Evolutionary conservation across 2,113 vertebrate species (phyloP).

Genomic region (Lagenorhynchus albirostris): DNA sequence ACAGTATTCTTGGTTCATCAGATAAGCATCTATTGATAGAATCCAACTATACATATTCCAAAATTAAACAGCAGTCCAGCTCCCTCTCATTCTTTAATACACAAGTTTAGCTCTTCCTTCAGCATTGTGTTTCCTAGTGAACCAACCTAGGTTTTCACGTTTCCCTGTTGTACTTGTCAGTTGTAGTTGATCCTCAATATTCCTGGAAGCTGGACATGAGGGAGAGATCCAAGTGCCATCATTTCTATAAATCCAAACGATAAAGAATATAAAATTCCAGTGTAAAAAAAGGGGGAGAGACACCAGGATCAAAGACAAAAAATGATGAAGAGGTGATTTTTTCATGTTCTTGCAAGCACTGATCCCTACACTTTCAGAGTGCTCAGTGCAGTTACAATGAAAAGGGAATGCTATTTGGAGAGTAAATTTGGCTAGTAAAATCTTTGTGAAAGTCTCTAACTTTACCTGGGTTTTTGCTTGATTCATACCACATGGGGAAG

Average conservation of each 20-base stretch:
- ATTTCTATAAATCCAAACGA: background rate
- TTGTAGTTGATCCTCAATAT: background rate
- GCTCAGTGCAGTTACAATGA: background rate
- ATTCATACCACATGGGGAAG: background rate
- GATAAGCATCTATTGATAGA: background rate
- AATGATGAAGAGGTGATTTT: background rate
- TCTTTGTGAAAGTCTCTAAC: background rate
- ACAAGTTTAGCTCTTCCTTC: background rate
- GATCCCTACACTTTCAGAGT: background rate
- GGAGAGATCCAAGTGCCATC: rapidly evolving
- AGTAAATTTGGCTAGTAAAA: background rate
- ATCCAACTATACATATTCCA: background rate
- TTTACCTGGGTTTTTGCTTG: background rate
- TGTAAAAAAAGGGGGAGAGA: background rate
- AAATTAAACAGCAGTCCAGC: background rate
- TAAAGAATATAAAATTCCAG: background rate
- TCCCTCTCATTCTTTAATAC: background rate
- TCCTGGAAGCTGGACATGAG: background rate
- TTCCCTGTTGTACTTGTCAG: background rate
- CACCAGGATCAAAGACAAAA: background rate
- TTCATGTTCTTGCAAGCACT: background rate
- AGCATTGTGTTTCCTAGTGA: background rate
- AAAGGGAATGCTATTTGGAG: background rate
- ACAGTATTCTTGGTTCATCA: background rate
- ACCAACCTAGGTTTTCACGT: background rate